Conservation (phyloP, 2,113 vertebrate species). For the Gadus macrocephalus region DNA sequence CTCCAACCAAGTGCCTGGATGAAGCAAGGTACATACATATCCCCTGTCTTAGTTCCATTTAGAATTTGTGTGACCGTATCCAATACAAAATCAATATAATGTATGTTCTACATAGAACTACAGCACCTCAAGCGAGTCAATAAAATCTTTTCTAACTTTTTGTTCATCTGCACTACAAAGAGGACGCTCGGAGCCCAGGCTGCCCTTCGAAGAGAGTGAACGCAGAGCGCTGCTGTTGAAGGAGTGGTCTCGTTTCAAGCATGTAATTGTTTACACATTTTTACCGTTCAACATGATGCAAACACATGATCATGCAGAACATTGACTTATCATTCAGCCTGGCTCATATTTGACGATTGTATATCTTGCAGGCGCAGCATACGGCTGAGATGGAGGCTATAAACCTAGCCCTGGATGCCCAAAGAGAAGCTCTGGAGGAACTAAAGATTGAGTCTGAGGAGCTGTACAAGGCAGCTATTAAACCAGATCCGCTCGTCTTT, state of each 20-base stretch:
- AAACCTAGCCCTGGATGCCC: conserved; percentile 71
- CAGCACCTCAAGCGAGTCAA: too few species aligned
- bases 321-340: neutral
- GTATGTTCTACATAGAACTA: neutral
- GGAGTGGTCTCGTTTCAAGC: conserved; percentile 82
- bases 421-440: conserved; percentile 82
- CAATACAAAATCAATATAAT: neutral
- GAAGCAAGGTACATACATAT: conserved; percentile 77
- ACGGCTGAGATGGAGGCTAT: conserved; percentile 73
- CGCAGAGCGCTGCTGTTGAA: conserved; percentile 82
- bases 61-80: neutral
- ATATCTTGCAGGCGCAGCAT: conserved; percentile 68
- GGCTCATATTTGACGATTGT: neutral
- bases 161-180: conserved; percentile 59
- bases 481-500: conserved; percentile 74
- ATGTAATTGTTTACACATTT: conserved; percentile 41
- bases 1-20: conserved; percentile 74
- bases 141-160: neutral
- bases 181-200: conserved; percentile 58
- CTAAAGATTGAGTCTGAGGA: conserved; percentile 80
- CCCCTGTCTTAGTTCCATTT: too few species aligned
- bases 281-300: too few species aligned
- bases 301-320: too few species aligned
- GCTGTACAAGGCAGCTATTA: conserved; percentile 80
- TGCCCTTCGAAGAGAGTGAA: conserved; percentile 80